A percentile compares a stretch with the other conserved stretches of the same genome.
Evolutionary conservation across 2,113 vertebrate species (phyloP).

Genomic region (Lota lota): DNA sequence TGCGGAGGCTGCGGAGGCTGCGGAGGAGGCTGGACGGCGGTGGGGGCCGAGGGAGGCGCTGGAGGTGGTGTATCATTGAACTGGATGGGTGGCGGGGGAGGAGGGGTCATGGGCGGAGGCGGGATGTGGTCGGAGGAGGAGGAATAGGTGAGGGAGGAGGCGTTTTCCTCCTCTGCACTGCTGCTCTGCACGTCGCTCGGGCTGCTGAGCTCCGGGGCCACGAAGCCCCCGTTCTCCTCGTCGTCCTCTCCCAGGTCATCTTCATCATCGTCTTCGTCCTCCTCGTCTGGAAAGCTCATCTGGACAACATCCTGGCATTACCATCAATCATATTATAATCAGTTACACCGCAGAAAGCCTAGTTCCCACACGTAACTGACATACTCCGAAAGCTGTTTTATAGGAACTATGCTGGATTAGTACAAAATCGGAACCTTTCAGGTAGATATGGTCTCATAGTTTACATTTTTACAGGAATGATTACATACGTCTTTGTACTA

Average conservation of each 20-base stretch:
- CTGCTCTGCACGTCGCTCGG: constrained; percentile 89
- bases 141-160: constrained; percentile 94
- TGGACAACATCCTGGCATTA: constrained; percentile 76
- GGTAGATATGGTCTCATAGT: too few relatives aligned
- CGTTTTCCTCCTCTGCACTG: constrained; percentile 84
- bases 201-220: constrained; percentile 87
- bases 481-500: too few relatives aligned
- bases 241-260: constrained; percentile 66
- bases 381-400: too few relatives aligned
- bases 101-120: constrained; percentile 84
- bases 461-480: too few relatives aligned
- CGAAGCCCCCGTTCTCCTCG: constrained; percentile 80
- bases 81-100: constrained; percentile 82
- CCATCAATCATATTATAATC: constrained; percentile 50
- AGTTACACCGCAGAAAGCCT: neutral
- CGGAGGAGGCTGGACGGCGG: constrained; percentile 40
- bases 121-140: constrained; percentile 91
- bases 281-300: constrained; percentile 94
- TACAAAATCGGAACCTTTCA: too few relatives aligned
- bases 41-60: constrained; percentile 50
- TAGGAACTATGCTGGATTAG: too few relatives aligned
- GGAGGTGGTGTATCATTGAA: constrained; percentile 76
- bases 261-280: constrained; percentile 70
- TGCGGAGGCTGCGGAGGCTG: constrained; percentile 39
- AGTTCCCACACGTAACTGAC: too few relatives aligned